Evolutionary conservation across 2,888 invertebrate species (phyloP).

Genomic region (Rotaria magnacalcarata): DNA sequence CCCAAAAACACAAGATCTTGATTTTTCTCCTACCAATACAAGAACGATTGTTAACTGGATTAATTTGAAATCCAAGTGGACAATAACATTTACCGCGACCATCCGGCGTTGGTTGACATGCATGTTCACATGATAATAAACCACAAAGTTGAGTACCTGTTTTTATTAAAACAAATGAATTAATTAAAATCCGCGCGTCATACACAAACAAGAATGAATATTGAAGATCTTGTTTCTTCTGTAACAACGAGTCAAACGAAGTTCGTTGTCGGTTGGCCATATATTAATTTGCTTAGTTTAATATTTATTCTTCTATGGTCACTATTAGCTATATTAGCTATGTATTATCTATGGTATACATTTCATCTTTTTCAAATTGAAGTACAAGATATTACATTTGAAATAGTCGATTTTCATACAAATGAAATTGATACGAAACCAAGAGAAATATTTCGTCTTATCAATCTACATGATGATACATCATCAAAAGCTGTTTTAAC

Average conservation of each 20-base stretch:
- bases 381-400: constrained; percentile 21
- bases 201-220: neutral
- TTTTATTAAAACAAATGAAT: constrained; percentile 51
- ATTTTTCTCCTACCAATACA: constrained; percentile 64
- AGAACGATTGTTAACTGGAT: constrained; percentile 71
- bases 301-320: neutral
- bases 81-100: constrained; percentile 82
- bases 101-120: constrained; percentile 79
- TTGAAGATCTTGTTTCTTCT: neutral
- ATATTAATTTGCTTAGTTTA: constrained; percentile 20
- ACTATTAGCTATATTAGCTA: neutral
- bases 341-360: constrained; percentile 16
- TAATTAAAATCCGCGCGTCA: neutral
- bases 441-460: constrained; percentile 13
- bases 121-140: constrained; percentile 78
- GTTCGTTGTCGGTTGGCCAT: neutral
- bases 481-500: constrained; percentile 37
- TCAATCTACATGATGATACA: constrained; percentile 17
- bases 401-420: constrained; percentile 10
- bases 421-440: constrained; percentile 25
- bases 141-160: constrained; percentile 64
- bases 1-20: neutral
- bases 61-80: constrained; percentile 76
- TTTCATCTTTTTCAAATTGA: constrained; percentile 12
- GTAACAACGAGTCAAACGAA: neutral